phyloP scores from a whole-genome alignment of 1,140 invertebrate species.

The Monochamus saltuarius region DNA sequence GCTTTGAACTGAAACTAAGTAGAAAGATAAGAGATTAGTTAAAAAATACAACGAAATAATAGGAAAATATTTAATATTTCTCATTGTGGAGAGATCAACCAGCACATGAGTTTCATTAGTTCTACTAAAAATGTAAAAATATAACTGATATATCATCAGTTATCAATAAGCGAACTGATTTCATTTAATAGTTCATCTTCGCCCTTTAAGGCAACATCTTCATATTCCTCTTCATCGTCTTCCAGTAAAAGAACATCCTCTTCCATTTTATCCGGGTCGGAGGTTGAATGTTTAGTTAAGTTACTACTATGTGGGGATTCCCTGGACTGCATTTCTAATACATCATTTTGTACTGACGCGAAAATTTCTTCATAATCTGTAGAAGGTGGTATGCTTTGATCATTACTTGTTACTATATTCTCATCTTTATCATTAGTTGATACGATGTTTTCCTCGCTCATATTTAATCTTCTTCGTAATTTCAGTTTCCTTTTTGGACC shows the following conservation, averaged over 20 bases:
- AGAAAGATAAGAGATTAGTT: too few relatives aligned
- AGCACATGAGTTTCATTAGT: too few relatives aligned
- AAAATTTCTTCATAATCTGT: too few relatives aligned
- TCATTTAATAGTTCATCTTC: constrained; percentile 49
- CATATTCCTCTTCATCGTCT: constrained; percentile 40
- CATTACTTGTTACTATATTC: constrained; percentile 7
- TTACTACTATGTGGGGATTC: background rate
- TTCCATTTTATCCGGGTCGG: constrained; percentile 26
- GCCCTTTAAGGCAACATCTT: constrained; percentile 37
- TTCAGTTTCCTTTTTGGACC: constrained; percentile 15
- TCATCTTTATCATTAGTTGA: constrained; percentile 6
- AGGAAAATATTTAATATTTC: too few relatives aligned
- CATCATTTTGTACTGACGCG: background rate
- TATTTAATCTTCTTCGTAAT: constrained; percentile 4
- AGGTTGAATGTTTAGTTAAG: background rate
- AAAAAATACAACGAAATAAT: too few relatives aligned
- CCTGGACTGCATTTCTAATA: background rate
- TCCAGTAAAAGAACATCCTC: constrained; percentile 45
- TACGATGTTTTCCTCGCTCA: constrained; percentile 7
- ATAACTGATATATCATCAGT: too few relatives aligned
- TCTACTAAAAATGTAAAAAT: too few relatives aligned
- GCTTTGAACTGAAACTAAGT: too few relatives aligned
- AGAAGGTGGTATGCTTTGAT: background rate
- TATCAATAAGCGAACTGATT: constrained; percentile 17
- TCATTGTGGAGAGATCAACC: too few relatives aligned